These are phyloP conservation scores for Dascyllus trimaculatus DNA, from an alignment of 2,113 vertebrate genomes.

Conservation along the genomic window DNA sequence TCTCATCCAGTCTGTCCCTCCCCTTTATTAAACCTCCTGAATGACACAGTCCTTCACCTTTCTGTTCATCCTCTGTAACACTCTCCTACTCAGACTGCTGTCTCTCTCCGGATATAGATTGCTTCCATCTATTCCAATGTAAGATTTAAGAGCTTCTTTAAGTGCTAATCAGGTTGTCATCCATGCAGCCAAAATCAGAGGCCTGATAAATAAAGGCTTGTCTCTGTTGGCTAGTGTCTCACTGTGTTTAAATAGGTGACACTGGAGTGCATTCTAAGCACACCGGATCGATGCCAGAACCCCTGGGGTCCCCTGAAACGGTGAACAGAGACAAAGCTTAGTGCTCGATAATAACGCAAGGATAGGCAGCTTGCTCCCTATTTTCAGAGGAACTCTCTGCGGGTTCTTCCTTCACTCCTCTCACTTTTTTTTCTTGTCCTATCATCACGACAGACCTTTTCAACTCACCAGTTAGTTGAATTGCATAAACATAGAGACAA, in stretches of 20 bases:
- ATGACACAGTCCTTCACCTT: constrained; percentile 71
- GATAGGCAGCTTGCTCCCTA: constrained; percentile 72
- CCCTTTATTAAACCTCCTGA: constrained; percentile 63
- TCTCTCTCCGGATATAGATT: constrained; percentile 59
- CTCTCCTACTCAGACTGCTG: constrained; percentile 39
- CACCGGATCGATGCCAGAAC: constrained; percentile 81
- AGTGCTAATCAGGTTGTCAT: constrained; percentile 86
- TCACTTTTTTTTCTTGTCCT: constrained; percentile 29
- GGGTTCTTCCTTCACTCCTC: constrained; percentile 54
- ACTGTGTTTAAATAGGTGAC: constrained; percentile 82
- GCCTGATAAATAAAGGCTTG: constrained; percentile 81
- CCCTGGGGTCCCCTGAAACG: constrained; percentile 80
- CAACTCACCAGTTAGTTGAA: constrained; percentile 62
- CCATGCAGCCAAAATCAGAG: constrained; percentile 77
- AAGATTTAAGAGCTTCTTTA: constrained; percentile 79
- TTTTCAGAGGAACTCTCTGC: constrained; percentile 69
- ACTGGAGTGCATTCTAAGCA: constrained; percentile 79
- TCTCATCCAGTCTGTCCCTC: constrained; percentile 43
- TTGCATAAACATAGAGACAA: constrained; percentile 52
- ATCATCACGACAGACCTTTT: constrained; percentile 48
- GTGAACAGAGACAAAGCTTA: constrained; percentile 83
- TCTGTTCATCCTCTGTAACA: constrained; percentile 64
- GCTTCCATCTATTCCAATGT: constrained; percentile 61
- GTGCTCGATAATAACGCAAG: constrained; percentile 77
- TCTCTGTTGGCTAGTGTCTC: constrained; percentile 75